phyloP scores from a whole-genome alignment of 2,888 invertebrate genomes.

The Marronus borbonicus region DNA sequence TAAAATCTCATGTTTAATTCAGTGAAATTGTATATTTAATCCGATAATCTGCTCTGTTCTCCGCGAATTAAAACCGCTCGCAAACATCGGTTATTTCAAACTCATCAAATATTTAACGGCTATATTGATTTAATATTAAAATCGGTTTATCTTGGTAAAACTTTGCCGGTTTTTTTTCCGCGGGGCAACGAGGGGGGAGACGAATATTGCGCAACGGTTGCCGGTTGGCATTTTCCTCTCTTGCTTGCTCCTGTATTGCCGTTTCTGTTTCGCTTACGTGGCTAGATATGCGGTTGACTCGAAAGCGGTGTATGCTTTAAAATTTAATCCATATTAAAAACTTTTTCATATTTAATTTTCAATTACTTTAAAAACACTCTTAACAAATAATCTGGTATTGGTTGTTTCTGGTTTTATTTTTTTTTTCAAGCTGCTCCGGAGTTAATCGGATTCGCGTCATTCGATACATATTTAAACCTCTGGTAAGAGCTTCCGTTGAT shows the following conservation, averaged over 20 bases:
- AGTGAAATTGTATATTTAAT: conserved; percentile 70
- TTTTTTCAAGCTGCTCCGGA: background rate
- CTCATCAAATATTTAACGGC: conserved; percentile 65
- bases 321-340: conserved; percentile 53
- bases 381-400: conserved; percentile 31
- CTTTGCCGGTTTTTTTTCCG: conserved; percentile 40
- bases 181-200: background rate
- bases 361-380: conserved; percentile 52
- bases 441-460: conserved; percentile 3
- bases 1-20: conserved; percentile 71
- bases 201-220: background rate
- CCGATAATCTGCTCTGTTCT: conserved; percentile 69
- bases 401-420: conserved; percentile 2
- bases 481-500: too few relatives aligned
- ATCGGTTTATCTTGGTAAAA: conserved; percentile 58
- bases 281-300: background rate
- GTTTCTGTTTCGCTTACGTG: background rate
- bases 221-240: conserved; percentile 24
- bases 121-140: conserved; percentile 65
- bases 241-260: background rate
- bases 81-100: conserved; percentile 68
- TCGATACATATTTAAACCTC: background rate
- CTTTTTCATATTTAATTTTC: conserved; percentile 54
- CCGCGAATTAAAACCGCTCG: conserved; percentile 69
- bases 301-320: conserved; percentile 43